Conservation (phyloP, 2,797 vertebrate species). For the Oreochromis mossambicus region DNA sequence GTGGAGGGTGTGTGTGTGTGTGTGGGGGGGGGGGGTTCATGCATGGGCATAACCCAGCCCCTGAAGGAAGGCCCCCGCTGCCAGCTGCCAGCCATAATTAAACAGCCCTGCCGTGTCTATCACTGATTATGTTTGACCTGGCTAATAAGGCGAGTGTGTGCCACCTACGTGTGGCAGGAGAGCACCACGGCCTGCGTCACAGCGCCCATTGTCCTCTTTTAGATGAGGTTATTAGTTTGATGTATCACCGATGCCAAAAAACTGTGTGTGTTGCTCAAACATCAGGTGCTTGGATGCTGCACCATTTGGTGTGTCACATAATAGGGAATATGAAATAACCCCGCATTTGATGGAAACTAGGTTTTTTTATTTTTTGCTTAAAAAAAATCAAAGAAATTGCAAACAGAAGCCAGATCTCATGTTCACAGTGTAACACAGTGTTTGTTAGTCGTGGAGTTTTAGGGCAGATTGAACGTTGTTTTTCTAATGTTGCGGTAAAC, state of each 20-base stretch:
- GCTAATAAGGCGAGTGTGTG: slow-evolving; percentile 76
- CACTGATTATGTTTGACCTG: slow-evolving; percentile 81
- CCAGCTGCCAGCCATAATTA: slow-evolving; percentile 81
- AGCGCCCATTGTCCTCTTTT: slow-evolving; percentile 25
- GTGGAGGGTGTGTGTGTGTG: neutral
- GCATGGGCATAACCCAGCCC: slow-evolving; percentile 74
- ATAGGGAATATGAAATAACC: neutral
- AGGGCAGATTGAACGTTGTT: neutral
- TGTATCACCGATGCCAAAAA: slow-evolving; percentile 32
- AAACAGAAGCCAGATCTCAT: neutral
- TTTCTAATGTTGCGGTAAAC: neutral
- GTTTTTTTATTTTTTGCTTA: neutral
- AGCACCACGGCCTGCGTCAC: slow-evolving; percentile 16
- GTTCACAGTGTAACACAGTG: neutral
- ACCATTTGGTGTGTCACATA: neutral
- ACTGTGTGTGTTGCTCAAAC: slow-evolving; percentile 30
- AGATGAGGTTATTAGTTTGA: slow-evolving; percentile 51
- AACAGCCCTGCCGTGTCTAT: slow-evolving; percentile 74
- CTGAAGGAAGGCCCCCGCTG: slow-evolving; percentile 75
- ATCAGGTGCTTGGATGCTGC: neutral
- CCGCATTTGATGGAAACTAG: neutral
- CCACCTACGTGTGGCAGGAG: slow-evolving; percentile 63
- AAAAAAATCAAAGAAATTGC: neutral
- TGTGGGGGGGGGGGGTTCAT: slow-evolving; percentile 42
- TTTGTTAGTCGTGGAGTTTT: neutral